These are phyloP conservation scores for Carlito syrichta DNA, from an alignment of 2,113 vertebrate species.

Conservation along the genomic window DNA sequence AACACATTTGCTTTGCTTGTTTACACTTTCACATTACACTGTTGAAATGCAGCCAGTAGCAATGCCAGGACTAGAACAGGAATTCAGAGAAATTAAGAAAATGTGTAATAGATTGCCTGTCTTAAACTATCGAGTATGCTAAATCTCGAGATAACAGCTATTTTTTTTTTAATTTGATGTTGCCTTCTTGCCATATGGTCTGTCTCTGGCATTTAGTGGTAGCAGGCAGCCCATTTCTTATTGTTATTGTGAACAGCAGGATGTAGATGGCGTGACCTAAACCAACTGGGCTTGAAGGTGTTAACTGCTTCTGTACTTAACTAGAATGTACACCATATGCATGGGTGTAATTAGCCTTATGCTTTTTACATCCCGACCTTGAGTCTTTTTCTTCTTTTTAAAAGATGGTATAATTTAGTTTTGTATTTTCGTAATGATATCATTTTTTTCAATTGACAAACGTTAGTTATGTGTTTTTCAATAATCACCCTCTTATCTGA, in stretches of 20 bases:
- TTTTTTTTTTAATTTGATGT: background rate
- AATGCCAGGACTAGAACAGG: background rate
- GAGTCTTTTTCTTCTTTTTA: conserved; percentile 23
- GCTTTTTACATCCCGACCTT: background rate
- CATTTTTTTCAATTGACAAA: conserved; percentile 34
- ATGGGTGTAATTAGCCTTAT: background rate
- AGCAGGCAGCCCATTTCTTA: conserved; percentile 40
- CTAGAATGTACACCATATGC: background rate
- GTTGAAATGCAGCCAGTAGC: background rate
- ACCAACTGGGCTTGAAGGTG: conserved; percentile 56
- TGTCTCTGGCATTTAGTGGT: conserved; percentile 10
- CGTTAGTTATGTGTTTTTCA: conserved; percentile 28
- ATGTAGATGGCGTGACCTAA: background rate
- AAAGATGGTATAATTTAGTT: conserved; percentile 1
- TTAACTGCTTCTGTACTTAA: conserved; percentile 3
- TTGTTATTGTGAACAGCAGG: conserved; percentile 33
- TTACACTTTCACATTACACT: background rate
- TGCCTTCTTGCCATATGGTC: background rate
- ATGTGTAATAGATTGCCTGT: background rate
- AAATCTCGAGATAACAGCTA: background rate
- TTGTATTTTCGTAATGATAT: conserved; percentile 10
- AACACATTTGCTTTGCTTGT: background rate
- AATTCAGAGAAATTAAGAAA: conserved; percentile 31
- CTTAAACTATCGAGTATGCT: background rate
- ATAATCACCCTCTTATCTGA: conserved; percentile 38